Conservation (phyloP, 2,888 invertebrate species). For the Sturmia bella region DNA sequence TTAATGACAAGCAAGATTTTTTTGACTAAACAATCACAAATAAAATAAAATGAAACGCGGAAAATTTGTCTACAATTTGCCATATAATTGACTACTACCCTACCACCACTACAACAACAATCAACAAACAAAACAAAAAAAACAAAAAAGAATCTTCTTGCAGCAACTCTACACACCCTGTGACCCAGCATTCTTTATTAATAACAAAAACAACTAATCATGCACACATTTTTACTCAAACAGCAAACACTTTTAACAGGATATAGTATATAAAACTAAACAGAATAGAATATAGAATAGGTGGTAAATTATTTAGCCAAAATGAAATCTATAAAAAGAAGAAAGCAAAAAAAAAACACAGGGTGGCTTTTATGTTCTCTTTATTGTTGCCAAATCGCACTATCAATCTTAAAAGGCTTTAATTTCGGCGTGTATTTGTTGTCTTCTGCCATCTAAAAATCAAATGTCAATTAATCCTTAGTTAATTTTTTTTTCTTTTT, state of each 20-base stretch:
- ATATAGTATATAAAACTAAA: slow-evolving; percentile 56
- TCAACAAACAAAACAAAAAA: not conserved
- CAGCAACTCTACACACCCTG: slow-evolving; percentile 60
- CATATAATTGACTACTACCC: slow-evolving; percentile 66
- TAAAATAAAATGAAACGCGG: slow-evolving; percentile 74
- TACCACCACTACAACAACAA: slow-evolving; percentile 2
- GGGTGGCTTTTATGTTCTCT: slow-evolving; percentile 46
- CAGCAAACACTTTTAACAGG: slow-evolving; percentile 53
- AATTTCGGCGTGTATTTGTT: slow-evolving; percentile 28
- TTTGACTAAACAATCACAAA: slow-evolving; percentile 64
- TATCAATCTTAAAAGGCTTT: slow-evolving; percentile 66
- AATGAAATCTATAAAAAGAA: slow-evolving; percentile 30
- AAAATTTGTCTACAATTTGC: slow-evolving; percentile 74
- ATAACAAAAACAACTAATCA: slow-evolving; percentile 53
- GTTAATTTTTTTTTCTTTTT: slow-evolving; percentile 17
- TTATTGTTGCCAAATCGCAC: slow-evolving; percentile 49
- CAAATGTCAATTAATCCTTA: slow-evolving; percentile 69
- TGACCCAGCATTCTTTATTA: slow-evolving; percentile 63
- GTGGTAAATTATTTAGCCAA: slow-evolving; percentile 64
- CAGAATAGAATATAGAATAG: slow-evolving; percentile 30
- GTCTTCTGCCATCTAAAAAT: slow-evolving; percentile 50
- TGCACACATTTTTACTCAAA: slow-evolving; percentile 35
- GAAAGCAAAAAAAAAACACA: slow-evolving; percentile 25
- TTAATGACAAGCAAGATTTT: slow-evolving; percentile 73
- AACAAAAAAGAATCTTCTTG: slow-evolving; percentile 46